Percentiles rank a stretch among this genome's conserved stretches.
Evolutionary conservation across 2,113 vertebrate genomes (phyloP).

Genomic region (Phrynosoma blainvillii): DNA sequence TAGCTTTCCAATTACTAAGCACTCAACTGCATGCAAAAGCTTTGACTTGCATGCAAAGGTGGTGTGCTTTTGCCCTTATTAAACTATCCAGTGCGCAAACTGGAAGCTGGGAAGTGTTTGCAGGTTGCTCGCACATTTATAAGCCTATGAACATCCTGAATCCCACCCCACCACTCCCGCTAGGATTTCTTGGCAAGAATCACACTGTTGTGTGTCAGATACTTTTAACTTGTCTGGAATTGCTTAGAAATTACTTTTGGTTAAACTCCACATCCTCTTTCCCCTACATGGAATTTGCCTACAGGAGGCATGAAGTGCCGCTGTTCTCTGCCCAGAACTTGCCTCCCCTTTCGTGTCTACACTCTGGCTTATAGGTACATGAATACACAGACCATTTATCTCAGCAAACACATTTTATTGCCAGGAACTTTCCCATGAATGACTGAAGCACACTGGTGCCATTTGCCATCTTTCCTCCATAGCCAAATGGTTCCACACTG

Average conservation of each 20-base stretch:
- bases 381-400: slow-evolving; percentile 11
- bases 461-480: not conserved
- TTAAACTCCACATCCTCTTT: not conserved
- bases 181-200: too few species aligned
- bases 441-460: not conserved
- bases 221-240: not conserved
- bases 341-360: rapidly evolving
- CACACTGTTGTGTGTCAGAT: too few species aligned
- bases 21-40: not conserved
- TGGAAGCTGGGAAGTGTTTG: not conserved
- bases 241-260: not conserved
- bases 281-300: not conserved
- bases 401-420: slow-evolving; percentile 39
- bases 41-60: not conserved
- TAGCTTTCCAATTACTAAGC: not conserved
- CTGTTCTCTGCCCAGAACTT: not conserved
- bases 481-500: slow-evolving; percentile 8
- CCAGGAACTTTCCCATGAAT: slow-evolving; percentile 38
- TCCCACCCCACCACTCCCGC: not conserved
- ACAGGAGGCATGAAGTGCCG: not conserved
- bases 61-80: not conserved
- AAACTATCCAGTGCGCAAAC: not conserved
- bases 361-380: not conserved
- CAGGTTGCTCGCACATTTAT: not conserved
- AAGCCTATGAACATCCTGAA: not conserved